phyloP scores from a whole-genome alignment of 1,140 invertebrate species.

The Diabrotica undecimpunctata region DNA sequence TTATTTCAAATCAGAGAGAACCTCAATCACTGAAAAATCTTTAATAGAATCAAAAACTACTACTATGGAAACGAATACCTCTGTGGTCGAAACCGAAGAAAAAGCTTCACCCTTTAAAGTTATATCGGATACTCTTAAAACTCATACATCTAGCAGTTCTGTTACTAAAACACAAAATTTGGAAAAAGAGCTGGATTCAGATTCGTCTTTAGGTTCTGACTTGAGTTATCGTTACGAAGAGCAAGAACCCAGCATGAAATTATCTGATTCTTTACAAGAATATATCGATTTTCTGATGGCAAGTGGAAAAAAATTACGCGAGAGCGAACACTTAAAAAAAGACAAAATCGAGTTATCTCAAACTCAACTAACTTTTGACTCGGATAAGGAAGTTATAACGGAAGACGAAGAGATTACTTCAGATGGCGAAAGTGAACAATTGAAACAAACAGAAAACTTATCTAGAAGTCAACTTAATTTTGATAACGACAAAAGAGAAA shows the following conservation, averaged over 20 bases:
- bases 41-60: constrained; percentile 15
- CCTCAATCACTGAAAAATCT: constrained; percentile 13
- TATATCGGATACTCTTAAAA: background rate
- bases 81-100: background rate
- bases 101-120: background rate
- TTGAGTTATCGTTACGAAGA: background rate
- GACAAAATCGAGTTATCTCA: constrained; percentile 9
- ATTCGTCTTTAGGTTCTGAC: constrained; percentile 12
- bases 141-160: background rate
- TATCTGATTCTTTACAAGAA: constrained; percentile 2
- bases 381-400: constrained; percentile 1
- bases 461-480: background rate
- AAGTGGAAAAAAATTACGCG: background rate
- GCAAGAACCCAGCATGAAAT: constrained; percentile 1
- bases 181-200: constrained; percentile 3
- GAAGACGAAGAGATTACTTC: constrained; percentile 12
- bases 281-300: constrained; percentile 9
- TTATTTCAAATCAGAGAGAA: constrained; percentile 13
- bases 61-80: constrained; percentile 11
- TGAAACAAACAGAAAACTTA: too few species aligned
- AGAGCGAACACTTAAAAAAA: constrained; percentile 12
- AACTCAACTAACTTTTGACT: constrained; percentile 8
- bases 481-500: background rate
- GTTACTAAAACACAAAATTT: background rate
- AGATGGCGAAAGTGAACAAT: constrained; percentile 11